Evolutionary conservation across 2,888 invertebrate genomes (phyloP).

Genomic region (Muscina levida): DNA sequence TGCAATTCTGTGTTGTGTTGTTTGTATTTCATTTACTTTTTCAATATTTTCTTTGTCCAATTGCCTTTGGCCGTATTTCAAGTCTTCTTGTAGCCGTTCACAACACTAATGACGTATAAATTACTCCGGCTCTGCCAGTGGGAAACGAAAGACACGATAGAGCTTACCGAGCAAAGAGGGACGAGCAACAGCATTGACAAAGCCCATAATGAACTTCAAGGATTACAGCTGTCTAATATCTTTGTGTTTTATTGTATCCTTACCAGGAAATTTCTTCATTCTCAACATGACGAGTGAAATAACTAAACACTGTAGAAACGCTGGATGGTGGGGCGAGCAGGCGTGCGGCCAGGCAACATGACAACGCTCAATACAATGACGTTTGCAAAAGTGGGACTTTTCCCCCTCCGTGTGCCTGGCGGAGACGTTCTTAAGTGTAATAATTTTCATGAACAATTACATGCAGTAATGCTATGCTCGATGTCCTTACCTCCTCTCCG

Average conservation of each 20-base stretch:
- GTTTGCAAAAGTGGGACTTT: too few species aligned
- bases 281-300: background rate
- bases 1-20: constrained; percentile 23
- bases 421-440: background rate
- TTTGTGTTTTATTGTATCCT: constrained; percentile 10
- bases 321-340: too few species aligned
- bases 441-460: constrained; percentile 20
- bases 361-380: constrained; percentile 7
- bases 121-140: constrained; percentile 31
- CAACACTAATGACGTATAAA: constrained; percentile 59
- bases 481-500: background rate
- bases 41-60: constrained; percentile 38
- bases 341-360: constrained; percentile 1
- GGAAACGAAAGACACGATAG: background rate
- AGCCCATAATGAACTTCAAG: constrained; percentile 37
- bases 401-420: background rate
- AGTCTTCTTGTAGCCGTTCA: constrained; percentile 21
- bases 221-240: constrained; percentile 18
- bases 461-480: constrained; percentile 14
- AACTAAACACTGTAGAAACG: too few species aligned
- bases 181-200: constrained; percentile 21
- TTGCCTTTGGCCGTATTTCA: constrained; percentile 39
- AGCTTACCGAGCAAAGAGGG: background rate
- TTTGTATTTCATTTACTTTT: constrained; percentile 39
- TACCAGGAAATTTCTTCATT: constrained; percentile 11